Conservation (phyloP, 2,888 invertebrate genomes). For the Morpho achilles region DNA sequence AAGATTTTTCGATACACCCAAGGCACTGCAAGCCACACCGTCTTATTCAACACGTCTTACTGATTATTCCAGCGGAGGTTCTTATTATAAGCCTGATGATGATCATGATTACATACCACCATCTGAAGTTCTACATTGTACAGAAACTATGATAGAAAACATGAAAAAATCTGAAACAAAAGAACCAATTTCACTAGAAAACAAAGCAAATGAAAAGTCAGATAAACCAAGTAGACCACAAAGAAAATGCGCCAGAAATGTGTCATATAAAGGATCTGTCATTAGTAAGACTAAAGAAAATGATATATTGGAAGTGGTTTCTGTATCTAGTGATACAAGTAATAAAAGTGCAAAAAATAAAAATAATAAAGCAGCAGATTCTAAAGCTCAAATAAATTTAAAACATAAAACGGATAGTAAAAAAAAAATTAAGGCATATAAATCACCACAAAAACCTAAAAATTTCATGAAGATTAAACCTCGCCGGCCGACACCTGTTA, state of each 20-base stretch:
- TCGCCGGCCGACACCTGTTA: constrained; percentile 52
- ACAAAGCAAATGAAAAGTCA: constrained; percentile 28
- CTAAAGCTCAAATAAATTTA: constrained; percentile 10
- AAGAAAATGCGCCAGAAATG: constrained; percentile 66
- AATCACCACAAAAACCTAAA: constrained; percentile 48
- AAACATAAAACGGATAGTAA: constrained; percentile 15
- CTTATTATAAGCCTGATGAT: constrained; percentile 82
- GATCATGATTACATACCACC: constrained; percentile 73
- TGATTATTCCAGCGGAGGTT: constrained; percentile 81
- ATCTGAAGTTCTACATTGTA: constrained; percentile 46
- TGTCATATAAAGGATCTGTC: constrained; percentile 50
- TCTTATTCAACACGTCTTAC: constrained; percentile 71
- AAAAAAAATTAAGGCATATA: constrained; percentile 27
- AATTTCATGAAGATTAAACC: constrained; percentile 65
- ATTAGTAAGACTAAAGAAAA: constrained; percentile 38
- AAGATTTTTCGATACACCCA: constrained; percentile 70
- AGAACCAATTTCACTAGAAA: constrained; percentile 26
- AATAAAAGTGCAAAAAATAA: constrained; percentile 29
- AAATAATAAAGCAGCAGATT: constrained; percentile 29
- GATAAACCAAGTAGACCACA: constrained; percentile 49
- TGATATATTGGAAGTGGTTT: constrained; percentile 37
- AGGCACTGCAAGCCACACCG: constrained; percentile 53
- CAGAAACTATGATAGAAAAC: constrained; percentile 29
- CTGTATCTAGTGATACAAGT: constrained; percentile 43
- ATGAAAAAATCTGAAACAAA: constrained; percentile 36